phyloP scores from a whole-genome alignment of 1,140 invertebrate genomes.

The Sitobion miscanthi region DNA sequence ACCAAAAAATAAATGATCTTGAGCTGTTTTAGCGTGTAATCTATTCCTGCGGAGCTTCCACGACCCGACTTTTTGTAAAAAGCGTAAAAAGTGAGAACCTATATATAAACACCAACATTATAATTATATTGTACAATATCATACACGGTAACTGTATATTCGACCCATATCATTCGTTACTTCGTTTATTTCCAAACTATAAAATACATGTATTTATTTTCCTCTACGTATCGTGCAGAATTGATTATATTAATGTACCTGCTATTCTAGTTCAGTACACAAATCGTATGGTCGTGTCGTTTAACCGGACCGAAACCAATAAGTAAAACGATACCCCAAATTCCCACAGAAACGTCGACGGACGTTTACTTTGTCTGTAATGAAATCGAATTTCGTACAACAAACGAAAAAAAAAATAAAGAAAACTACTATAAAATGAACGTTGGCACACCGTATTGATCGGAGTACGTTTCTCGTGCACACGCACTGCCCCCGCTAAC shows the following conservation, averaged over 20 bases:
- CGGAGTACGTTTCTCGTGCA: neutral
- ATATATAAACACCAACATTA: neutral
- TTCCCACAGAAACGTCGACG: neutral
- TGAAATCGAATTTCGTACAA: constrained; percentile 18
- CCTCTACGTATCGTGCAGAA: neutral
- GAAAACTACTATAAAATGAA: neutral
- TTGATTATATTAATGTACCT: neutral
- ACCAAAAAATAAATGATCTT: constrained; percentile 40
- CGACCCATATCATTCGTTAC: neutral
- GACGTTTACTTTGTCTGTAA: neutral
- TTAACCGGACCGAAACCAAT: constrained; percentile 33
- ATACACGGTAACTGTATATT: neutral
- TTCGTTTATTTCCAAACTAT: neutral
- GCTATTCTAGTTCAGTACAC: neutral
- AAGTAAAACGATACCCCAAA: constrained; percentile 30
- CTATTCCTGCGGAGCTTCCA: neutral
- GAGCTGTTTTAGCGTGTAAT: neutral
- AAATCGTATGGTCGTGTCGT: neutral
- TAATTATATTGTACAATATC: neutral
- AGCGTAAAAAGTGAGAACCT: constrained; percentile 14
- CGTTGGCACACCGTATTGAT: neutral
- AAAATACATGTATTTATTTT: neutral
- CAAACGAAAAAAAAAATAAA: neutral
- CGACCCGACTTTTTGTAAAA: neutral
- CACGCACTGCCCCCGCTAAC: neutral